Evolutionary conservation across 2,888 invertebrate genomes (phyloP), one percentile per base, ranked within the genome.

Genomic region (Tenthredo mesomela): DNA sequence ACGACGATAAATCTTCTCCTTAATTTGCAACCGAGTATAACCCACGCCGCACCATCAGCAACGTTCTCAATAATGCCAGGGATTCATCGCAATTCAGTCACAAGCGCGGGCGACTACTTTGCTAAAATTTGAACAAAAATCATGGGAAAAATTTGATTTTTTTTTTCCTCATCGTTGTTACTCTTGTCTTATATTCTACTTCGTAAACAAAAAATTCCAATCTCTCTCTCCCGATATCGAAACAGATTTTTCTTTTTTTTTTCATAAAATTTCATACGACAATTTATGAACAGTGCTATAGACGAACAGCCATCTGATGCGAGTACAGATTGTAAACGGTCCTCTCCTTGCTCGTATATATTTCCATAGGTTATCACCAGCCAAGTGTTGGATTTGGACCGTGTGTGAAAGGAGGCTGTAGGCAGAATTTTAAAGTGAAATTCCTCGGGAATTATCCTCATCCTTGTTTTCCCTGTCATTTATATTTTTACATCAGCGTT

Each of bases 1-100:
- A 85, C 5, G 80, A 78, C 58, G 80, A 80, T 80, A 61, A 80
- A 80, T 58, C 80, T 80, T 40, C 80, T 40, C 80, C 61, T 80
- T 61, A 61, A 80, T 80, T 61, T 61, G 80, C 58, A 61, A 80
- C 25, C 47, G 4, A 54, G 18, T 15, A 61, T 40, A 61, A 80
- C 58, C 37, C 33, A 61, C 78, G 18, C 58, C 18, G 33, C 9
- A 6, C 6, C 10, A 21, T 58, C 78, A 29, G 7, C n/a, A 29
- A 37, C 75, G 40, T 47, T 18, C n/a, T 18, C 54, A 18, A n/a
- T 40, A 73, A 40, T 40, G 10, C 71, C 15, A 29, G 9, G 25
- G 25, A 65, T 12, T 65, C 3, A 65, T 65, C 65, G 15, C 65
- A 3, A 50, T 4, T 18, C n/a, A n/a, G n/a, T n/a, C 15, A 7